phyloP scores from a whole-genome alignment of 2,888 invertebrate species.

The Icerya purchasi region DNA sequence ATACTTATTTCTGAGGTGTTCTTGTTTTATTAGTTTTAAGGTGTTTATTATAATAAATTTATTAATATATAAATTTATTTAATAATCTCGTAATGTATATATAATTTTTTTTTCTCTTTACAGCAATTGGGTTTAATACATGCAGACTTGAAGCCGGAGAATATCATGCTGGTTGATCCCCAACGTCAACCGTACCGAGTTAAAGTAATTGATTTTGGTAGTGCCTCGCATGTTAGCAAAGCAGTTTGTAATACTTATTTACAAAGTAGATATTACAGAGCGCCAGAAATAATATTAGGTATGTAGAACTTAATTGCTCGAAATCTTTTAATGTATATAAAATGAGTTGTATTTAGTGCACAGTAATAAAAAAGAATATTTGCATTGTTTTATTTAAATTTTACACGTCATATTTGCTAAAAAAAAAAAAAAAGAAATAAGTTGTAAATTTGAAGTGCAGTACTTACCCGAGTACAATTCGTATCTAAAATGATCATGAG shows the following conservation, averaged over 20 bases:
- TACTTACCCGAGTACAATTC: no score
- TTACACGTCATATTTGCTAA: neutral
- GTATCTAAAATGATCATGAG: no score
- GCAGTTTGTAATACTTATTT: constrained; percentile 98
- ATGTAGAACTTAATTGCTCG: constrained; percentile 7
- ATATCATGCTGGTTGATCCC: constrained; percentile 99
- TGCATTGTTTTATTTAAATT: neutral
- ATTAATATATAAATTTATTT: no score
- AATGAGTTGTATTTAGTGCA: no score
- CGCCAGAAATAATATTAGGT: constrained; percentile 86
- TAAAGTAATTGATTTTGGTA: constrained; percentile 99
- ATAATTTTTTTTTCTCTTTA: constrained; percentile 22
- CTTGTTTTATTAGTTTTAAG: no score
- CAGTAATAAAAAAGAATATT: no score
- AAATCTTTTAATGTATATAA: no score
- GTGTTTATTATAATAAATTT: no score
- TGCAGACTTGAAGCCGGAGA: constrained; percentile 98
- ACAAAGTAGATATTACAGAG: constrained; percentile 95
- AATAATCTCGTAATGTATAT: no score
- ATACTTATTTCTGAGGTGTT: no score
- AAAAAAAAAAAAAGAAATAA: neutral
- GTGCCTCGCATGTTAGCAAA: constrained; percentile 96
- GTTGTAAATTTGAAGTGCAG: neutral
- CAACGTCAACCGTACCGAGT: constrained; percentile 94
- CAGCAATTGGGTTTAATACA: constrained; percentile 97